A percentile compares a stretch with the other conserved stretches of the same genome.
Evolutionary conservation across 2,888 invertebrate genomes (phyloP).

Genomic region (Morinoia aosen): DNA sequence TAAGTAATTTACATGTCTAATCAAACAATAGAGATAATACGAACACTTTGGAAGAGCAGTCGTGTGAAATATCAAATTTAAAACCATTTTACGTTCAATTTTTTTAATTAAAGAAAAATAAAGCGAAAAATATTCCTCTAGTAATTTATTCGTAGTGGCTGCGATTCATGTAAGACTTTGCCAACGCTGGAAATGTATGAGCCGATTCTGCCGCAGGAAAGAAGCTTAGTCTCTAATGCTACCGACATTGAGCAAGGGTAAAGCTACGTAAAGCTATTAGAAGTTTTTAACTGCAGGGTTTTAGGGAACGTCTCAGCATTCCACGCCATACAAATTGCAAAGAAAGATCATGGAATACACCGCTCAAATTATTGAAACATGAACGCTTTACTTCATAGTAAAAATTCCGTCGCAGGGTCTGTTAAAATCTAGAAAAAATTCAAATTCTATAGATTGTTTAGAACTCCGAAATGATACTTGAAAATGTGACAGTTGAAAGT

Average conservation of each 20-base stretch:
- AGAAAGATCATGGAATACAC: neutral
- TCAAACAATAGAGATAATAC: neutral
- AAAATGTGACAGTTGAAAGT: too few relatives aligned
- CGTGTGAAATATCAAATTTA: neutral
- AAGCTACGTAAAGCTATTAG: neutral
- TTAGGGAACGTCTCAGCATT: neutral
- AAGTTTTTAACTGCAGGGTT: neutral
- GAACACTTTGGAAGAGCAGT: neutral
- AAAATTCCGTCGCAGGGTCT: too few relatives aligned
- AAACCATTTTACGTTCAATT: neutral
- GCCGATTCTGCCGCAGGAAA: neutral
- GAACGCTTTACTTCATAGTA: too few relatives aligned
- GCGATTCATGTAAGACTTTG: neutral
- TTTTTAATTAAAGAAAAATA: neutral
- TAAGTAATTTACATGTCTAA: too few relatives aligned
- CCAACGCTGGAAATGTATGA: neutral
- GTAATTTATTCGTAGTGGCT: neutral
- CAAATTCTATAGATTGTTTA: too few relatives aligned
- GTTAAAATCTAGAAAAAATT: too few relatives aligned
- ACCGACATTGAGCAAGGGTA: neutral
- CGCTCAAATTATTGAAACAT: too few relatives aligned
- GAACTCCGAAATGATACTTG: too few relatives aligned
- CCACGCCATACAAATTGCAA: neutral
- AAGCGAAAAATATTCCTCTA: neutral
- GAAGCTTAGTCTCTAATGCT: neutral